Conservation (phyloP, 2,888 invertebrate species). For the Conomelus anceps region DNA sequence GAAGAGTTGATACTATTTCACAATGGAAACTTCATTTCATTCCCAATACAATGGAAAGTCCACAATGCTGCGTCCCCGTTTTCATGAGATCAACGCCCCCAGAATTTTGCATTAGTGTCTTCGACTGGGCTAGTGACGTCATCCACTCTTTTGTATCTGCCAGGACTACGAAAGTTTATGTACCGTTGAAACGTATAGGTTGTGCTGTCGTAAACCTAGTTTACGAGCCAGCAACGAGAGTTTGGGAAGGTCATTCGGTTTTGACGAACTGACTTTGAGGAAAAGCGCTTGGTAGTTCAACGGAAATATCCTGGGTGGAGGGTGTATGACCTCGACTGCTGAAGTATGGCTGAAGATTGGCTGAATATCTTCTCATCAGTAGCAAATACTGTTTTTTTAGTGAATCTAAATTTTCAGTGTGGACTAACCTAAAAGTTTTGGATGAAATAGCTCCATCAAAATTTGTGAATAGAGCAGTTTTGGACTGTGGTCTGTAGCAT, state of each 20-base stretch:
- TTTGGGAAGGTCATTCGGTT: neutral
- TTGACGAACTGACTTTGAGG: neutral
- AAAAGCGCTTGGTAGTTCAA: neutral
- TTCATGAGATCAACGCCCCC: neutral
- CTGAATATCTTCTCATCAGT: too few relatives aligned
- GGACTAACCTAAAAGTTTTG: too few relatives aligned
- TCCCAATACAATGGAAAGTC: neutral
- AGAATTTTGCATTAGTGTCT: neutral
- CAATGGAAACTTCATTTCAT: neutral
- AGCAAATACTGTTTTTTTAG: too few relatives aligned
- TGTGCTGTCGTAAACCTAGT: neutral
- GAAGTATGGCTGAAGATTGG: neutral
- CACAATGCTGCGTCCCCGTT: too few relatives aligned
- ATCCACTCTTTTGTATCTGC: neutral
- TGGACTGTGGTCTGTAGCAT: too few relatives aligned
- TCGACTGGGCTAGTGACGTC: neutral
- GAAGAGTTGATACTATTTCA: neutral
- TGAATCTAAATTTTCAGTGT: too few relatives aligned
- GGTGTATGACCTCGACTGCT: neutral
- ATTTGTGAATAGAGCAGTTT: too few relatives aligned
- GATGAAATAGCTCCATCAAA: too few relatives aligned
- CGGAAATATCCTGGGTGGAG: neutral
- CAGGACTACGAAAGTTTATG: neutral
- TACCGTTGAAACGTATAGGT: neutral
- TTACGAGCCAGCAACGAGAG: neutral